phyloP scores from a whole-genome alignment of 2,888 invertebrate species.

The Tenthredo scrophulariae region DNA sequence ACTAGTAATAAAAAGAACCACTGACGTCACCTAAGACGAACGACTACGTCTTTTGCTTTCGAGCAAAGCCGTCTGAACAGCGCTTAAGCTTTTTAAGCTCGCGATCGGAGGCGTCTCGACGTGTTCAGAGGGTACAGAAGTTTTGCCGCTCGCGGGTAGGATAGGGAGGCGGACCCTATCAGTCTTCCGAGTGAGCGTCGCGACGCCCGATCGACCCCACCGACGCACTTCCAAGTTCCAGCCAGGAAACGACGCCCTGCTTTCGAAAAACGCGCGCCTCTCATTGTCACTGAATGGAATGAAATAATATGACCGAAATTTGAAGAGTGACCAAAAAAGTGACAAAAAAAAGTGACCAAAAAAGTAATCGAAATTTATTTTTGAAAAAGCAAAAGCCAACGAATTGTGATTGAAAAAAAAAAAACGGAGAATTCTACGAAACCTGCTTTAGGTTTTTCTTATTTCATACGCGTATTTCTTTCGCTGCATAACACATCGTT shows the following conservation, averaged over 20 bases:
- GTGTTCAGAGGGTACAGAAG: constrained; percentile 42
- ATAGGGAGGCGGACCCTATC: constrained; percentile 61
- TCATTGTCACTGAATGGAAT: not conserved
- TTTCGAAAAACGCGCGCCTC: constrained; percentile 43
- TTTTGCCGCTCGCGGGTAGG: constrained; percentile 45
- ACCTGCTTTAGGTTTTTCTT: no score
- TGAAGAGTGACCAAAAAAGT: not conserved
- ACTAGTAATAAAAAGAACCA: not conserved
- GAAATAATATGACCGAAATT: not conserved
- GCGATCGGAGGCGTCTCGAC: constrained; percentile 40
- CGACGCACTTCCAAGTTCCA: constrained; percentile 49
- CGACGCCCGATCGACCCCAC: constrained; percentile 61
- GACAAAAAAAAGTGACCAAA: not conserved
- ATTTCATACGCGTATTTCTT: not conserved
- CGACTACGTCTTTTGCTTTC: not conserved
- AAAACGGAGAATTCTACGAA: not conserved
- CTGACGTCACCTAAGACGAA: not conserved
- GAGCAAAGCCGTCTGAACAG: constrained; percentile 29
- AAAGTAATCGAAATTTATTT: not conserved
- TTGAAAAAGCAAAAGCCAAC: not conserved
- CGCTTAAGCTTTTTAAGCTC: constrained; percentile 46
- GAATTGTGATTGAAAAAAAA: not conserved
- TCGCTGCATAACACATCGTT: not conserved
- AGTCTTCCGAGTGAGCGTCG: constrained; percentile 69
- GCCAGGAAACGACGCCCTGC: constrained; percentile 44